A percentile compares a stretch with the other conserved stretches of the same genome.
phyloP scores from a whole-genome alignment of 1,140 invertebrate genomes.

The Drosophila simulans region DNA sequence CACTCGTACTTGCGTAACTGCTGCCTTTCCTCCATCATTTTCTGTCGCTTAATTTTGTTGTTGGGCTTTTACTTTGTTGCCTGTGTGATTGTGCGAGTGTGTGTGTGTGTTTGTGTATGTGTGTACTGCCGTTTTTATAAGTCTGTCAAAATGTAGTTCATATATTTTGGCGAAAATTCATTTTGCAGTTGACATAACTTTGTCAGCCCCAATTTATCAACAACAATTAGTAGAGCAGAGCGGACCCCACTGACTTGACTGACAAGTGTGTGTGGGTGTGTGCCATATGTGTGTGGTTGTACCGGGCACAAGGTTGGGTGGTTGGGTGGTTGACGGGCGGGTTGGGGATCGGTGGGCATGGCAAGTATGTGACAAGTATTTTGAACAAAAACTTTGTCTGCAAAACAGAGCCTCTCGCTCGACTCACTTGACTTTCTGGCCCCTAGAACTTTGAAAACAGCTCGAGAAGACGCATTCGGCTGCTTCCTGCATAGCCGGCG shows the following conservation, averaged over 20 bases:
- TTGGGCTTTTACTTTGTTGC: conserved; percentile 51
- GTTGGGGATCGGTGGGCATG: conserved; percentile 33
- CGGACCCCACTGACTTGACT: conserved; percentile 33
- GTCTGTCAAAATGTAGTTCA: conserved; percentile 81
- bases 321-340: too few species aligned
- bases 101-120: conserved; percentile 36
- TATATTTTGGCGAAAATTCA: conserved; percentile 82
- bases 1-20: conserved; percentile 20
- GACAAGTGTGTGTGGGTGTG: conserved; percentile 19
- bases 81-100: conserved; percentile 14
- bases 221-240: conserved; percentile 80
- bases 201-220: conserved; percentile 81
- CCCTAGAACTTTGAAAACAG: conserved; percentile 25
- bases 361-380: conserved; percentile 81
- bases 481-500: conserved; percentile 33
- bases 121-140: conserved; percentile 69
- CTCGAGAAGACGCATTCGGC: not conserved
- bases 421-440: conserved; percentile 55
- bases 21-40: conserved; percentile 44
- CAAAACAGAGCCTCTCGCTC: conserved; percentile 44
- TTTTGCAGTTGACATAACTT: conserved; percentile 83
- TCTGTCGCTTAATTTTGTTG: conserved; percentile 50
- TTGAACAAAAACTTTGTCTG: conserved; percentile 77
- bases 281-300: conserved; percentile 16
- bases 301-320: too few species aligned